Conservation (phyloP, 2,113 vertebrate genomes). For the Arizona elegans region DNA sequence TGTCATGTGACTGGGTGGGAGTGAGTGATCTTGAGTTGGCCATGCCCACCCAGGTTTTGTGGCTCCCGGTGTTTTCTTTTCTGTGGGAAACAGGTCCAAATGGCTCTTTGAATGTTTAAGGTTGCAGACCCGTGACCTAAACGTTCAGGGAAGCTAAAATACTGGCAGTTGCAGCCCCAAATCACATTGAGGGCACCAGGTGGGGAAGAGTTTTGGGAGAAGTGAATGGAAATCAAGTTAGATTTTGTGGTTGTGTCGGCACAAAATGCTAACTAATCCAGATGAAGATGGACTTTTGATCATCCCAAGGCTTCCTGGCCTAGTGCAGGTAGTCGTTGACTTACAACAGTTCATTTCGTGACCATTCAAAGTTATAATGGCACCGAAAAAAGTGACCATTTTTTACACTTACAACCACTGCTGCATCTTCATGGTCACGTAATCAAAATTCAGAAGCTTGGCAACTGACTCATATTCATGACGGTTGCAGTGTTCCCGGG, state of each 20-base stretch:
- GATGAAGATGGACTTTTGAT: neutral
- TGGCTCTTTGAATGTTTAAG: too few relatives aligned
- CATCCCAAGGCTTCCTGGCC: neutral
- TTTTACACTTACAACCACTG: neutral
- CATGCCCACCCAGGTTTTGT: too few relatives aligned
- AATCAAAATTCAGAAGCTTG: neutral
- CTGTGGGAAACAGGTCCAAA: too few relatives aligned
- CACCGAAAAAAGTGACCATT: neutral
- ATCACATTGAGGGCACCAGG: neutral
- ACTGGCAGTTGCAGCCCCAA: neutral
- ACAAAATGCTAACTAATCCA: neutral
- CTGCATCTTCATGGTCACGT: neutral
- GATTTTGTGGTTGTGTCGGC: neutral
- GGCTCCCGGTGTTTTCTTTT: too few relatives aligned
- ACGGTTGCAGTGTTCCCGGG: neutral
- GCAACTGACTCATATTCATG: neutral
- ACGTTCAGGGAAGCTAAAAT: neutral
- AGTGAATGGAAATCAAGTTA: neutral
- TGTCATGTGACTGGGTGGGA: too few relatives aligned
- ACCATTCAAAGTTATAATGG: neutral
- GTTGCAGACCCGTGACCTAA: neutral
- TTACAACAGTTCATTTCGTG: neutral
- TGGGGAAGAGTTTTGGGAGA: neutral
- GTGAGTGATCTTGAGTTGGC: too few relatives aligned
- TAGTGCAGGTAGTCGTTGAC: neutral